A percentile compares a stretch with the other conserved stretches of the same genome.
Evolutionary conservation across 92 coral and sea anemone species (phyloP).

Genomic region (Phenganax subtilis): DNA sequence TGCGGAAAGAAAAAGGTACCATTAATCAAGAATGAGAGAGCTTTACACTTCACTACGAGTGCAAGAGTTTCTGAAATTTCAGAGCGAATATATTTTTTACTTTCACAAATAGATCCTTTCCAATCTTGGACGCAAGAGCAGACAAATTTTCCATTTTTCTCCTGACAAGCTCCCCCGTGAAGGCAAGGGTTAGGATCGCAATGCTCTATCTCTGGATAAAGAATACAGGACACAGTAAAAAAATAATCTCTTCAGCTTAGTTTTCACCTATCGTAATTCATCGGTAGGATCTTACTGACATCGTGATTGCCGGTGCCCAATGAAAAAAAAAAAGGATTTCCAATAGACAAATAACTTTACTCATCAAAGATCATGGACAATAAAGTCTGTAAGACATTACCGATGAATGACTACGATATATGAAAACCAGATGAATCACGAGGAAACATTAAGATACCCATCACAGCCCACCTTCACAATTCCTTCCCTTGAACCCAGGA

Average conservation of each 20-base stretch:
- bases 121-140: constrained; percentile 30
- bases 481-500: constrained; percentile 65
- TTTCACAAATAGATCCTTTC: constrained; percentile 38
- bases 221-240: background rate
- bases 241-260: background rate
- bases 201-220: constrained; percentile 25
- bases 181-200: constrained; percentile 40
- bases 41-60: background rate
- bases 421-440: too few species aligned
- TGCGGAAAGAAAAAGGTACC: background rate
- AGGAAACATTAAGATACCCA: background rate
- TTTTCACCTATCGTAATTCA: background rate
- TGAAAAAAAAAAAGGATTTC: too few species aligned
- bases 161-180: constrained; percentile 31
- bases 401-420: too few species aligned
- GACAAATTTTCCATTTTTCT: constrained; percentile 18
- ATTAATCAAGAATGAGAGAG: background rate
- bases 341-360: too few species aligned
- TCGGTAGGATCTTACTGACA: background rate
- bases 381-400: too few species aligned
- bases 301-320: too few species aligned
- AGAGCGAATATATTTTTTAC: background rate
- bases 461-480: constrained; percentile 70
- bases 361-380: too few species aligned
- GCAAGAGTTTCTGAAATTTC: background rate